Evolutionary conservation across 2,113 vertebrate species (phyloP), one percentile per base, ranked within the genome.

Genomic region (Syrmaticus mikado): DNA sequence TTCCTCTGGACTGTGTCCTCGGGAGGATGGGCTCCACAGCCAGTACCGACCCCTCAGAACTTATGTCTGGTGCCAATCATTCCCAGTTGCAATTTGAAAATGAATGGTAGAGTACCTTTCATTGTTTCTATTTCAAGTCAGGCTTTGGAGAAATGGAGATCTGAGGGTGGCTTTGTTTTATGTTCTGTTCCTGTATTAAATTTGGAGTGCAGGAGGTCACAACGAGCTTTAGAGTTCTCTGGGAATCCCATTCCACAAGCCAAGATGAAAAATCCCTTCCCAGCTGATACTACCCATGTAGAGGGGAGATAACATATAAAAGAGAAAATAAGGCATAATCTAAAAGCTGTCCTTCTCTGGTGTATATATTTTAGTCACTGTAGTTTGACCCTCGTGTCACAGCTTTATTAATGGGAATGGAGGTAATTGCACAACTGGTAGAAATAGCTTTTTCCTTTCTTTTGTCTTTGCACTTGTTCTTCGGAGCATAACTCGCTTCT

Each of bases 401-500:
- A 43, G 82, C 79, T 89, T 67, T 40, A 38, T 50, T 52, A 4
- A 24, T 8, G 50, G 79, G 38, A 62, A 10, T 4, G 66, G 87
- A 74, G 52, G 64, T 62, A 57, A 89, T 74, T 82, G 93, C 94
- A 90, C 96, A 52, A 16, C 17, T 28, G 81, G 74, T 84, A 46
- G 92, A n/a, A 89, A 64, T 32, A 87, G 84, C 91, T 89, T 92
- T 88, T 85, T 85, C 80, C 78, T 92, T 82, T 27, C 71, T 70
- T 74, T 62, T 36, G 17, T 53, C 74, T 96, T 94, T 94, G 93
- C 94, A 94, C 94, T 89, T 46, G 28, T 68, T 88, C 90, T 82
- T 27, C 4, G 93, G 84, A 92, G 92, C 92, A 18, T 1, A 40
- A 38, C 34, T 60, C 87, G 93, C 93, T 96, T 90, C 91, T 12